Base-by-base conservation (phyloP, 2,797 vertebrate genomes). In the Enteromius argenteus region DNA sequence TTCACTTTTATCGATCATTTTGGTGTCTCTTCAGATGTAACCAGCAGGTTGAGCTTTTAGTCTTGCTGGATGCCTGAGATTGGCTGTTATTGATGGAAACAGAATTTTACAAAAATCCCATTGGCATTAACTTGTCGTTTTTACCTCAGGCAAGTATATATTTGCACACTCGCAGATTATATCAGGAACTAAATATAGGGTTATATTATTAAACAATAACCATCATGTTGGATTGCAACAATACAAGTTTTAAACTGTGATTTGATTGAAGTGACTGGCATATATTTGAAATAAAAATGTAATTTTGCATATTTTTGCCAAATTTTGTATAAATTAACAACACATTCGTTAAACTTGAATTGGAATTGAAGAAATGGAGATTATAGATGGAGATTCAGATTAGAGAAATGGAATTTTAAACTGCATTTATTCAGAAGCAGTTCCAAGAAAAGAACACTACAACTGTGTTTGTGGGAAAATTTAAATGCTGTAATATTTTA, bases 1-100 rank as follows among this genome's bases (percentile, higher is more conserved):
- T 39, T 79, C 58, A 46, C 19, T 49, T 79, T 15, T 46, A 66
- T 79, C 19, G 60, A 79, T 66, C 60, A 46, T 62, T 35, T 46
- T 49, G 23, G 30, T 49, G 60, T 79, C 60, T 49, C 39, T 23
- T 13, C 19, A 51, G 78, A 66, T 68, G 35, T 79, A 68, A 32
- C 44, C 19, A 23, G 77, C 13, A 23, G 30, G 32, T 14, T 23
- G 62, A 79, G 19, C 4, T 66, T 79, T 79, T 68, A 35, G 3
- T 35, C 27, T 13, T 1, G 0, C 27, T 46, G 76, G 60, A 79
- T 68, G 30, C 17, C 62, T 17, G 49, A 67, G 78, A 79, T 66
- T 42, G 39, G 23, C 42, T 66, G 37, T 51, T 79, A 68, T 53
- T 37, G 78, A 39, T 3, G 21, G 21, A 79, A 23, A 68, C 8